A percentile compares a stretch with the other conserved stretches of the same genome.
Conservation (phyloP, 1,140 invertebrate genomes). For the Dendroctonus valens region DNA sequence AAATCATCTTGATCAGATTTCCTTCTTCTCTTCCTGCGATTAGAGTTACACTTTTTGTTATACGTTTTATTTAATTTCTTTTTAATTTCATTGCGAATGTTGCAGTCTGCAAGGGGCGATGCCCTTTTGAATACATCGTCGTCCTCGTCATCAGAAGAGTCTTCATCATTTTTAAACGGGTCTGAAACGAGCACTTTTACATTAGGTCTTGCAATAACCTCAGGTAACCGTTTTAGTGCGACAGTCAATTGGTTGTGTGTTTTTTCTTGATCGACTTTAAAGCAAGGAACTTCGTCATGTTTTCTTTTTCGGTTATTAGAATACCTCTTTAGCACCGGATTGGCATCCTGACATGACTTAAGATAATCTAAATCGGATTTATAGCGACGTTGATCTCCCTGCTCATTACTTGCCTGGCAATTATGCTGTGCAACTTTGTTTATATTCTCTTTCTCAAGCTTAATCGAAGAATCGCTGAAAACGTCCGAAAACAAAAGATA, state of each 20-base stretch:
- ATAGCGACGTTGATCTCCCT: too few species aligned
- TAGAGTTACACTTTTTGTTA: too few species aligned
- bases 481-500: too few species aligned
- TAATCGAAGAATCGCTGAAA: too few species aligned
- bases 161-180: background rate
- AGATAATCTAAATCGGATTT: too few species aligned
- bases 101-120: background rate
- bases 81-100: background rate
- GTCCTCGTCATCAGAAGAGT: background rate
- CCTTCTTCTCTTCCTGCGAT: background rate
- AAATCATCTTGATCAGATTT: constrained; percentile 6
- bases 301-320: constrained; percentile 20
- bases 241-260: background rate
- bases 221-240: constrained; percentile 8
- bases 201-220: background rate
- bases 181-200: constrained; percentile 6
- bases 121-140: background rate
- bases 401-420: too few species aligned
- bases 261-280: constrained; percentile 28
- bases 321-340: constrained; percentile 17
- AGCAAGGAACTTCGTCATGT: constrained; percentile 27
- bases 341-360: background rate
- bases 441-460: too few species aligned
- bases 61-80: too few species aligned
- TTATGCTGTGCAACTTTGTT: too few species aligned